Evolutionary conservation across 2,113 vertebrate genomes (phyloP).

Genomic region (Podilymbus podiceps): DNA sequence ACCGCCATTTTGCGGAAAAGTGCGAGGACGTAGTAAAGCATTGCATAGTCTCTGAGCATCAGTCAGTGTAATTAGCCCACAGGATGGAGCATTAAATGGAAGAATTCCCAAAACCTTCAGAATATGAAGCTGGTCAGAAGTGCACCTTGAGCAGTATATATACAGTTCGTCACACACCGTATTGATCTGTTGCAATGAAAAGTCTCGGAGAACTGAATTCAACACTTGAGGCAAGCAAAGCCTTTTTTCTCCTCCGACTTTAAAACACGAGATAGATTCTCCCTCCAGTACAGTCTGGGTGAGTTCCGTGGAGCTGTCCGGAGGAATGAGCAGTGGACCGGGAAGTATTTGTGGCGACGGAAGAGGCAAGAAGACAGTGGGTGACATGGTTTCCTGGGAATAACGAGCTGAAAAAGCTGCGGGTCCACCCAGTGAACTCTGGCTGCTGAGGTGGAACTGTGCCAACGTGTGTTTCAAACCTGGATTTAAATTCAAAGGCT

Average conservation of each 20-base stretch:
- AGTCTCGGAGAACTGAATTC: conserved; percentile 96
- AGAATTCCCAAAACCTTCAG: conserved; percentile 97
- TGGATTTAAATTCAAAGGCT: conserved; percentile 91
- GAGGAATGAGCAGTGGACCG: conserved; percentile 92
- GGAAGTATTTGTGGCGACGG: conserved; percentile 89
- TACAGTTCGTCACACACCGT: conserved; percentile 95
- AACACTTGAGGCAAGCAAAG: conserved; percentile 96
- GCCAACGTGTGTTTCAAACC: conserved; percentile 96
- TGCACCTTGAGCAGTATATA: conserved; percentile 95
- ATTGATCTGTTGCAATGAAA: conserved; percentile 97
- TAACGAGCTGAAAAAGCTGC: conserved; percentile 95
- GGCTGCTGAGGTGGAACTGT: conserved; percentile 97
- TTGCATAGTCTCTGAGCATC: conserved; percentile 97
- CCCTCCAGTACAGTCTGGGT: conserved; percentile 93
- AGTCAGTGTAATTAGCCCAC: conserved; percentile 94
- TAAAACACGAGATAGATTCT: conserved; percentile 96
- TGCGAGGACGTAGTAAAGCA: conserved; percentile 88
- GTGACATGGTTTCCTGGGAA: conserved; percentile 86
- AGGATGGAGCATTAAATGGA: conserved; percentile 95
- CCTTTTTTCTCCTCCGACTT: conserved; percentile 96
- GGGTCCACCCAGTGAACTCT: conserved; percentile 93
- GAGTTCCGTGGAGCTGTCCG: conserved; percentile 95
- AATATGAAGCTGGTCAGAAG: conserved; percentile 94
- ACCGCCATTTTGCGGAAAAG: conserved; percentile 79
- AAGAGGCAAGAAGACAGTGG: conserved; percentile 83